Evolutionary conservation across 1,140 invertebrate genomes (phyloP).

Genomic region (Paralvinella palmiformis): DNA sequence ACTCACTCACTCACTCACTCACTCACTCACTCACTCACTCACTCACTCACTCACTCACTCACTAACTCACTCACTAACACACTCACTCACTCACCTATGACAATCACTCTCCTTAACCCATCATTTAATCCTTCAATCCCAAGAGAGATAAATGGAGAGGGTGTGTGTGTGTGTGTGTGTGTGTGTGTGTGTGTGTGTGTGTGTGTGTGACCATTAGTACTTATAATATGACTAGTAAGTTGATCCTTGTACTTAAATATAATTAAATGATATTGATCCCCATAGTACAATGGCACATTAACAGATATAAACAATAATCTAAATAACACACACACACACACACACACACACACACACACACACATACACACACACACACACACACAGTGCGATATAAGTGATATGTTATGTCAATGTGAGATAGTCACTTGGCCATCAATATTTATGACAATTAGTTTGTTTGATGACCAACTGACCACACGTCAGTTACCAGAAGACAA

Average conservation of each 20-base stretch:
- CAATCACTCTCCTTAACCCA: too few relatives aligned
- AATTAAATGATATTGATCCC: too few relatives aligned
- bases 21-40: neutral
- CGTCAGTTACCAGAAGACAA: neutral
- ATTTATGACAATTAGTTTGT: neutral
- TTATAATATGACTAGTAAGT: too few relatives aligned
- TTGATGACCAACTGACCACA: neutral
- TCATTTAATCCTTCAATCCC: too few relatives aligned
- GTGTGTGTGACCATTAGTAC: too few relatives aligned
- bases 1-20: neutral
- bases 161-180: too few relatives aligned
- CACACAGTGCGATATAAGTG: neutral
- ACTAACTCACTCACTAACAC: neutral
- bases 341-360: neutral
- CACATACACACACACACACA: neutral
- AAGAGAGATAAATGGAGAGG: too few relatives aligned
- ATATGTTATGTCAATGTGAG: neutral
- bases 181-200: too few relatives aligned
- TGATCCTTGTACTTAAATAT: too few relatives aligned
- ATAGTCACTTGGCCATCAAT: neutral
- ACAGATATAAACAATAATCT: too few relatives aligned
- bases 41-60: neutral
- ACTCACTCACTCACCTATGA: neutral
- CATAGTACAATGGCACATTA: too few relatives aligned
- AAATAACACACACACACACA: neutral